Evolutionary conservation across 2,113 vertebrate species (phyloP).

Genomic region (Pachycephala philippinensis): DNA sequence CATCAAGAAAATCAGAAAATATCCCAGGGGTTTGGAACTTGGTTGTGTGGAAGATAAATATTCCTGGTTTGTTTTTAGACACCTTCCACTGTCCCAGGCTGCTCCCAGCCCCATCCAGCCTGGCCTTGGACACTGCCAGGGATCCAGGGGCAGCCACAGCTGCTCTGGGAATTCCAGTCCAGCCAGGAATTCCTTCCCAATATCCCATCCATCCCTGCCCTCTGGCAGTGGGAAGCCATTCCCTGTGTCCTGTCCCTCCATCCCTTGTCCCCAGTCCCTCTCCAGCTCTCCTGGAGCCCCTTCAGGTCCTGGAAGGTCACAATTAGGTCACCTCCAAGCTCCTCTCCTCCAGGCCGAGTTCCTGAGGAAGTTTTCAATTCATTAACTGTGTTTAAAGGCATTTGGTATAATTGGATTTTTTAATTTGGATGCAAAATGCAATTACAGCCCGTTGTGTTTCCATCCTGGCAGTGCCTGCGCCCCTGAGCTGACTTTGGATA

Average conservation of each 20-base stretch:
- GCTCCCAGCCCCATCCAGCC: neutral
- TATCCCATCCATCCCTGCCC: neutral
- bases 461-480: neutral
- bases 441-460: neutral
- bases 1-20: no score
- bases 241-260: no score
- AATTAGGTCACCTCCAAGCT: neutral
- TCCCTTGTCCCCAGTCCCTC: no score
- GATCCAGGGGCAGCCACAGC: neutral
- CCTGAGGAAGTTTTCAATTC: neutral
- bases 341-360: neutral
- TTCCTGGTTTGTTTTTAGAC: no score
- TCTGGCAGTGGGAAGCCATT: neutral
- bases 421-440: neutral
- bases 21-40: no score
- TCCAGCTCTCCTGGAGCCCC: no score
- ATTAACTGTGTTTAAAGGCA: neutral
- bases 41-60: no score
- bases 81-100: rapidly evolving
- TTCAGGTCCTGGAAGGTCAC: neutral
- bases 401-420: neutral
- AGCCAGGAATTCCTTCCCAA: neutral
- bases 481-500: neutral
- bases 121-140: neutral
- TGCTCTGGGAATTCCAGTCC: neutral